Base-by-base conservation (phyloP, 2,888 invertebrate species). In the Gari tellinella region DNA sequence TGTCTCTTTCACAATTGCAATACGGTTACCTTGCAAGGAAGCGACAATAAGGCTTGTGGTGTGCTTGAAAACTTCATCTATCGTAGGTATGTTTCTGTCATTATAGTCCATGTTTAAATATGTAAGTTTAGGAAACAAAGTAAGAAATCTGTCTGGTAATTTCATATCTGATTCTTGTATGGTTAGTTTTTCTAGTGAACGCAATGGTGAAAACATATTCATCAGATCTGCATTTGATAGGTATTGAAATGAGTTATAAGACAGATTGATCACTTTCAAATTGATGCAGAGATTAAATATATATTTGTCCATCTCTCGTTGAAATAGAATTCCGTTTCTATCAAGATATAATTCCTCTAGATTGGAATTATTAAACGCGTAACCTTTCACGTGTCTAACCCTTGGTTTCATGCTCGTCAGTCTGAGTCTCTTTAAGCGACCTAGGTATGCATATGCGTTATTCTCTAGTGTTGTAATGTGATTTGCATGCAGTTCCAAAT, bases 371-470 rank as follows among this genome's bases (percentile, higher is more conserved):
- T 62, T 43, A 5, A 68, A 57, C 7, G 68, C 68, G 10, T 15
- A 23, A 19, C 21, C 21, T 21, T 62, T 15, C 2, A 68, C 23
- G n/a, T n/a, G n/a, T 19, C 15, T 31, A 5, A 51, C n/a, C 21
- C 43, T 43, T 2, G 21, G 21, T 1, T 41, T 40, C 41, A 68
- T 48, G 25, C 62, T 31, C 7, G 26, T 21, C 4, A 68, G 8
- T 0, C 49, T n/a, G 3, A 68, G 62, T 5, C 21, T 31, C 38
- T 43, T 26, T 4, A 68, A 19, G 8, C 19, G 49, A n/a, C 12
- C 21, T n/a, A 68, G 37, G 10, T 51, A 41, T 8, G 51, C 23
- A 25, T 62, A 68, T 7, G 57, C 62, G 26, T 73, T 70, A 21
- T 57, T 55, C 4, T 31, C 5, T 31, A 31, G 4, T 31, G 10